Base-by-base conservation (phyloP, 2,888 invertebrate genomes). In the Glyphotaelius pellucidus region DNA sequence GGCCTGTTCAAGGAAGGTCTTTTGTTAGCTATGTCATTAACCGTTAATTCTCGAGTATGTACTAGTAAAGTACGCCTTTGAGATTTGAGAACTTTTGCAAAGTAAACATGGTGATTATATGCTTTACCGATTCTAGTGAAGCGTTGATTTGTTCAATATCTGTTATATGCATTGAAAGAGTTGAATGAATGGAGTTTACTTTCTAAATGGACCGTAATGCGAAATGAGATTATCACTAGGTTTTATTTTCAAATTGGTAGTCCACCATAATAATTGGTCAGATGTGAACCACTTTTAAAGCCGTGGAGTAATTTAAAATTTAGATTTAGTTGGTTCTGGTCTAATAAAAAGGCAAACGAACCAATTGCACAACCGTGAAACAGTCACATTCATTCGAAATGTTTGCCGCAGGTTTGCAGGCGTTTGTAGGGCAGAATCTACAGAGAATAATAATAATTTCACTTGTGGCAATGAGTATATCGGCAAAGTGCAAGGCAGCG, bases 371-470 rank as follows among this genome's bases (percentile, higher is more conserved):
- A 85, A 85, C 85, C 35, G 85, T n/a, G 85, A n/a, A 38, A 35
- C 85, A 38, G 85, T 35, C 85, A n/a, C 85, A 38, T 38, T 14
- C 84, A 35, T 35, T 25, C 87, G 52, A 3, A 5, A 31, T 14
- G 31, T 35, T 38, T 14, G 47, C 30, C 15, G 88, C 31, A 52
- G 52, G 88, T 88, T 52, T 25, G 15, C 52, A 25, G 19, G 90
- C 81, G 90, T 90, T n/a, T n/a, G n/a, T n/a, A n/a, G 90, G 90
- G 90, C 90, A 80, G 35, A 90, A 85, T 85, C 90, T 31, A 83
- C 42, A 35, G n/a, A 32, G 9, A 90, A 67, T 67, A 67, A 67
- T 67, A 67, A 67, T 67, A 67, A 32, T 83, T 90, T 90, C 90
- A 90, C 90, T 90, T 90, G 90, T 81, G 38, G 15, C 47, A 35